These are phyloP conservation scores for Cantharis rustica DNA, from an alignment of 2,888 invertebrate species.

Conservation along the genomic window DNA sequence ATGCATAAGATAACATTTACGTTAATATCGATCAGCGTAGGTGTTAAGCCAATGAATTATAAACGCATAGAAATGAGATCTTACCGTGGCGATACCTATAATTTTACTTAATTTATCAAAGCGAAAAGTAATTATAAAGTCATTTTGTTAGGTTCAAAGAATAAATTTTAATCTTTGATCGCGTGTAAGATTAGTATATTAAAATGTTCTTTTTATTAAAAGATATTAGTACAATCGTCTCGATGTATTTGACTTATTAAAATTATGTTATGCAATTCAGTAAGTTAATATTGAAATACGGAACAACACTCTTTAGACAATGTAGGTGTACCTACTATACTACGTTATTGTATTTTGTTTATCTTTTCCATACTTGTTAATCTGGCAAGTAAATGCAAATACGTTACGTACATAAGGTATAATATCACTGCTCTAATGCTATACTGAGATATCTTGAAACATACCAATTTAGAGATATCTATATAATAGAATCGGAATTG, in stretches of 20 bases:
- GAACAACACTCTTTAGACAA: not conserved
- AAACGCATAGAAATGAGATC: slow-evolving; percentile 45
- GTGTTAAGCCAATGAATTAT: slow-evolving; percentile 52
- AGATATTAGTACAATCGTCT: not conserved
- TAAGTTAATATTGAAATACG: not conserved
- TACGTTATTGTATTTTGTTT: not conserved
- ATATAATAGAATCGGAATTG: too few species aligned
- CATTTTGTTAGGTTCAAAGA: not conserved
- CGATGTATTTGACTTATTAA: not conserved
- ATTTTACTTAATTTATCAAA: slow-evolving; percentile 41
- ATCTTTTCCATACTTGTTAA: not conserved
- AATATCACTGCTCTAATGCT: too few species aligned
- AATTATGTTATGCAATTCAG: not conserved
- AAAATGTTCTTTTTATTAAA: not conserved
- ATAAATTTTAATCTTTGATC: slow-evolving; percentile 8
- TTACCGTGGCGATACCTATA: slow-evolving; percentile 41
- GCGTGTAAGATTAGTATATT: not conserved
- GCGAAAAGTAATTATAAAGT: slow-evolving; percentile 23
- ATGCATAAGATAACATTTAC: slow-evolving; percentile 43
- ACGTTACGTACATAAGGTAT: not conserved
- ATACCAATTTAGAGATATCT: too few species aligned
- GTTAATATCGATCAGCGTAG: slow-evolving; percentile 44
- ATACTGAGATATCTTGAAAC: too few species aligned
- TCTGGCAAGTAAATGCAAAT: not conserved
- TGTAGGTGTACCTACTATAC: not conserved